These are phyloP conservation scores for Hozukius guyotensis DNA, from an alignment of 2,797 vertebrate species.

Conservation along the genomic window DNA sequence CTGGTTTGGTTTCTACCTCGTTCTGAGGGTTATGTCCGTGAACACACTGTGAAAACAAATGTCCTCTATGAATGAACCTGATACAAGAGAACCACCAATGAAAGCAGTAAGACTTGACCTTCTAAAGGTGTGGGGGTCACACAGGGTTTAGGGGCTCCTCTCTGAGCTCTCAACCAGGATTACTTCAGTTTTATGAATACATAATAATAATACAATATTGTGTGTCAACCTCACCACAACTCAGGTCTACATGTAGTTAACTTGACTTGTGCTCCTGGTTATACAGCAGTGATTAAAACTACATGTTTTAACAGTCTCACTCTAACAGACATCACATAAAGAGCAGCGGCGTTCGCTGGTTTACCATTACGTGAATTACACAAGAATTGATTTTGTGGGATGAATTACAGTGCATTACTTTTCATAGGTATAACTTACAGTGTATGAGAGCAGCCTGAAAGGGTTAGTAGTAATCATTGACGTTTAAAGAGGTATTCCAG, in stretches of 20 bases:
- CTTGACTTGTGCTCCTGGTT: neutral
- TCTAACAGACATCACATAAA: conserved; percentile 3
- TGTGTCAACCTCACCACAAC: neutral
- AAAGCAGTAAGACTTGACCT: conserved; percentile 3
- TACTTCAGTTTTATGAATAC: neutral
- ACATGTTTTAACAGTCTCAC: conserved; percentile 3
- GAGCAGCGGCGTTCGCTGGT: too few relatives aligned
- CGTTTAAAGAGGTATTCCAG: neutral
- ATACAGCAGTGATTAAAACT: conserved; percentile 29
- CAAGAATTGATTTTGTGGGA: too few relatives aligned
- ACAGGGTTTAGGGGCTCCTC: neutral
- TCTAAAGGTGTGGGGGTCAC: neutral
- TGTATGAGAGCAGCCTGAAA: too few relatives aligned
- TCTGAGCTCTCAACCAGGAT: neutral
- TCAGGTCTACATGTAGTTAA: neutral
- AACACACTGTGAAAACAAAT: neutral
- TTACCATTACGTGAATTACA: too few relatives aligned
- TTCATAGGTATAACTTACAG: too few relatives aligned
- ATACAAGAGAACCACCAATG: neutral
- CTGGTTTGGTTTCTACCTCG: neutral
- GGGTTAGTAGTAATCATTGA: neutral
- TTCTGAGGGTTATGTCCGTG: neutral
- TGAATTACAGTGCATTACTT: too few relatives aligned
- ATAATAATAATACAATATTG: neutral
- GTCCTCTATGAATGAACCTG: neutral